These are phyloP conservation scores for Dynastes tityus DNA, from an alignment of 2,888 invertebrate genomes.

Conservation along the genomic window DNA sequence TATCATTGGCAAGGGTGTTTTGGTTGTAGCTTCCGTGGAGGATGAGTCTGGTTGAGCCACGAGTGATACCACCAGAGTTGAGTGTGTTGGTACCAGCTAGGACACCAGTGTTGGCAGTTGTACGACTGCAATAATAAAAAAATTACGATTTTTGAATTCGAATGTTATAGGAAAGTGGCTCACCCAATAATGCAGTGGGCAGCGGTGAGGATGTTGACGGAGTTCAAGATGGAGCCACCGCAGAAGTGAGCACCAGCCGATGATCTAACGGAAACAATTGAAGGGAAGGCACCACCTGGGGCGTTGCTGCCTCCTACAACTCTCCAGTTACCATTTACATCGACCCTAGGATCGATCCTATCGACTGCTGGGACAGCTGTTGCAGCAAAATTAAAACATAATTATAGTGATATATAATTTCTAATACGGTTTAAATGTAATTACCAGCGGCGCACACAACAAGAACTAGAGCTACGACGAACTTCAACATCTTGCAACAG, in stretches of 20 bases:
- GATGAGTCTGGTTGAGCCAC: slow-evolving; percentile 58
- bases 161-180: background rate
- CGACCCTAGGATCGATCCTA: slow-evolving; percentile 38
- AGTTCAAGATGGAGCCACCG: slow-evolving; percentile 75
- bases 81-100: slow-evolving; percentile 63
- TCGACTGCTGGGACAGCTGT: slow-evolving; percentile 28
- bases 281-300: slow-evolving; percentile 72
- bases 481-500: slow-evolving; percentile 27
- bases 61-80: slow-evolving; percentile 58
- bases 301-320: slow-evolving; percentile 74
- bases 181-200: slow-evolving; percentile 58
- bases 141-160: background rate
- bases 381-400: background rate
- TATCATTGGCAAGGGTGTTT: slow-evolving; percentile 51
- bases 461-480: slow-evolving; percentile 9
- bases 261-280: slow-evolving; percentile 72
- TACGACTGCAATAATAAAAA: slow-evolving; percentile 48
- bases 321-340: slow-evolving; percentile 56
- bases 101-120: slow-evolving; percentile 60
- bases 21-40: slow-evolving; percentile 52
- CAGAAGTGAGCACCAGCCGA: slow-evolving; percentile 74
- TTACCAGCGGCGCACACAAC: slow-evolving; percentile 21
- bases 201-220: slow-evolving; percentile 66
- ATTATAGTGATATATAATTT: background rate
- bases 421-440: background rate